Conservation (phyloP, 2,797 vertebrate species). For the Centropyge bicolor region DNA sequence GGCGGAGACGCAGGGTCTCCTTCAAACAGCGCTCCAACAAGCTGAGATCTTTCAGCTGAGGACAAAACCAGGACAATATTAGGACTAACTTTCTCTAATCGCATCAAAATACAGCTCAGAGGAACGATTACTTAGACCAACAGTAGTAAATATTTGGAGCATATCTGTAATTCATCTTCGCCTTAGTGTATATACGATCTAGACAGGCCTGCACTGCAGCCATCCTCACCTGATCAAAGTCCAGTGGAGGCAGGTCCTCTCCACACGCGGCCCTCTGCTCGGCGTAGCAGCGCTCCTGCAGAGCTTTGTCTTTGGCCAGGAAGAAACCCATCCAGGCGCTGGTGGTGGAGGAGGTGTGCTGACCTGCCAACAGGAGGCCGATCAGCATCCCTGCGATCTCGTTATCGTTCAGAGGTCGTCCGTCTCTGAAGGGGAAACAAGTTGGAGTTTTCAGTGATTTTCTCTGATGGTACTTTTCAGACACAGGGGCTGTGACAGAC, state of each 20-base stretch:
- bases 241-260: slow-evolving; percentile 87
- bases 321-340: slow-evolving; percentile 98
- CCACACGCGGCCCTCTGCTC: slow-evolving; percentile 93
- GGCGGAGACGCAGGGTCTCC: slow-evolving; percentile 95
- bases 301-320: slow-evolving; percentile 88
- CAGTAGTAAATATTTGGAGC: background rate
- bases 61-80: background rate
- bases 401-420: slow-evolving; percentile 86
- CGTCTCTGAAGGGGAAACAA: slow-evolving; percentile 84
- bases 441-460: background rate
- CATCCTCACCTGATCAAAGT: slow-evolving; percentile 90
- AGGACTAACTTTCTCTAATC: background rate
- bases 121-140: background rate
- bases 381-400: slow-evolving; percentile 96
- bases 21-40: slow-evolving; percentile 95
- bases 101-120: background rate
- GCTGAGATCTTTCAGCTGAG: slow-evolving; percentile 93
- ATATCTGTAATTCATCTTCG: background rate
- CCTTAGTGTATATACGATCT: too few species aligned
- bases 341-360: slow-evolving; percentile 98
- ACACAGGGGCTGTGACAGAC: background rate
- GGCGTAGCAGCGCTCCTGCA: slow-evolving; percentile 91
- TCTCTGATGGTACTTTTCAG: background rate
- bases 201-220: too few species aligned
- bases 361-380: slow-evolving; percentile 93